Percentiles rank a stretch among this genome's conserved stretches.
These are phyloP conservation scores for Clusia tigrina DNA, from an alignment of 2,888 invertebrate genomes.

Conservation along the genomic window DNA sequence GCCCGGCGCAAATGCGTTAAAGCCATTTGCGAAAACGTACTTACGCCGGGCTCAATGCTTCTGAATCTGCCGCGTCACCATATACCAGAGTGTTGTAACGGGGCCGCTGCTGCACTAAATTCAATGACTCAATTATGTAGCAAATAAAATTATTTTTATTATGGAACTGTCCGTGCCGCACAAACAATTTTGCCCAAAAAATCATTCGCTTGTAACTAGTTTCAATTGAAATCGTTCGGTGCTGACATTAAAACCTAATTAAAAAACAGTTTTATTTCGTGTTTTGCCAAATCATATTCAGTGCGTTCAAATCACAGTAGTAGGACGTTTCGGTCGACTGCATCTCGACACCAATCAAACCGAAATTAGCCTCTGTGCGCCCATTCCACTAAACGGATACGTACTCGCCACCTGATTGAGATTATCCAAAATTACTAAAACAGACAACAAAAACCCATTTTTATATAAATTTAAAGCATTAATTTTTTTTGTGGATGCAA, in stretches of 20 bases:
- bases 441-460: background rate
- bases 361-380: background rate
- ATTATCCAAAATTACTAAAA: background rate
- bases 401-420: background rate
- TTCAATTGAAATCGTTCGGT: slow-evolving; percentile 2
- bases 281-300: background rate
- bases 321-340: background rate
- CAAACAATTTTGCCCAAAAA: too few species aligned
- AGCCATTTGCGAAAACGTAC: too few species aligned
- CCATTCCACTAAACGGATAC: background rate
- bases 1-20: too few species aligned
- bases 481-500: background rate
- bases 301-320: background rate
- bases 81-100: too few species aligned
- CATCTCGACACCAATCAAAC: background rate
- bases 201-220: background rate
- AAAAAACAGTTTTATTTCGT: slow-evolving; percentile 24
- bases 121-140: too few species aligned
- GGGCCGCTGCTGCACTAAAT: too few species aligned
- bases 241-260: slow-evolving; percentile 33
- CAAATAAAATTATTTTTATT: too few species aligned
- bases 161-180: too few species aligned
- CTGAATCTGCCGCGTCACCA: too few species aligned
- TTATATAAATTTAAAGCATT: slow-evolving; percentile 7
- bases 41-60: too few species aligned